A percentile compares a stretch with the other conserved stretches of the same genome.
Evolutionary conservation across 2,113 vertebrate genomes (phyloP).

Genomic region (Corvus hawaiiensis): DNA sequence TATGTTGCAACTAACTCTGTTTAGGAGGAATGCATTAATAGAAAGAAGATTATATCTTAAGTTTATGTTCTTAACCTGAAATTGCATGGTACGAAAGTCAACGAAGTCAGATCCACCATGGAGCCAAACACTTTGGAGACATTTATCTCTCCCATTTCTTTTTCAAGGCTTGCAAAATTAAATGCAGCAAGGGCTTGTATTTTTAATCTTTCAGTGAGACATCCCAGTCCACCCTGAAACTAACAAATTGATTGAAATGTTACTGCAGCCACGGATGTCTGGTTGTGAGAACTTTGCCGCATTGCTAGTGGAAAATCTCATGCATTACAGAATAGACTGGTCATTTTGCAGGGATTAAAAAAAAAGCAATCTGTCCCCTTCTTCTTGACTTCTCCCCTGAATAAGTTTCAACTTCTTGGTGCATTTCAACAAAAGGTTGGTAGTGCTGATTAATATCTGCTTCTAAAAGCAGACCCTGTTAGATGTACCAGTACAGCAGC

Average conservation of each 20-base stretch:
- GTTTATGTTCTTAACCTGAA: not conserved
- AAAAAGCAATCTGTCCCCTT: not conserved
- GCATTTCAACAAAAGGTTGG: not conserved
- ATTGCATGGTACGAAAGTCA: not conserved
- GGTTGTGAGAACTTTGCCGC: not conserved
- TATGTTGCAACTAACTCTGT: not conserved
- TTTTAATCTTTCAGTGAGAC: not conserved
- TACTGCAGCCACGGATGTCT: not conserved
- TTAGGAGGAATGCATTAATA: not conserved
- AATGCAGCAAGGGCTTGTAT: not conserved
- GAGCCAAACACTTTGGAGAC: not conserved
- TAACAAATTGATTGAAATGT: not conserved
- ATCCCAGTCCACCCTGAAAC: not conserved
- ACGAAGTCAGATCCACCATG: not conserved
- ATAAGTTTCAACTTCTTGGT: not conserved
- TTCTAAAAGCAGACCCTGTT: not conserved
- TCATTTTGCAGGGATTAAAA: not conserved
- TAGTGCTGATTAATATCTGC: not conserved
- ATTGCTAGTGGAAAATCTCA: not conserved
- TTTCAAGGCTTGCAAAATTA: conserved; percentile 25
- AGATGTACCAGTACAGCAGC: not conserved
- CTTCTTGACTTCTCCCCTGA: not conserved
- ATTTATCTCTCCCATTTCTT: not conserved
- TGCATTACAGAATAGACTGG: not conserved
- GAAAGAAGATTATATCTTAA: not conserved